A percentile compares a stretch with the other conserved stretches of the same genome.
Conservation (phyloP, 2,113 vertebrate species). For the Otocyon megalotis region DNA sequence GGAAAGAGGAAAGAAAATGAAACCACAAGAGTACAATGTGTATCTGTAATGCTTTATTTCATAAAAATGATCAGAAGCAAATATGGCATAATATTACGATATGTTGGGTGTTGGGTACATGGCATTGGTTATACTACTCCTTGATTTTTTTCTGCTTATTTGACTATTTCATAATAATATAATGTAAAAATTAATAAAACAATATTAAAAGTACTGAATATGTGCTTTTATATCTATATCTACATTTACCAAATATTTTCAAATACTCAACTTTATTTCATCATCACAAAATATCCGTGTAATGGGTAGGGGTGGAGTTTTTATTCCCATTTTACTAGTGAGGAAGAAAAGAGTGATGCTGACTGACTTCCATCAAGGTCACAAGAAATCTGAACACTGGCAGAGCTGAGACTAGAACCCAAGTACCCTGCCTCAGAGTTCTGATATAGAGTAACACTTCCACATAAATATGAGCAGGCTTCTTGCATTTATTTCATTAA, state of each 20-base stretch:
- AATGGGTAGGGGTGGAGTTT: not conserved
- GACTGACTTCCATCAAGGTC: not conserved
- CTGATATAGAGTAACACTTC: not conserved
- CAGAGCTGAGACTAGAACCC: not conserved
- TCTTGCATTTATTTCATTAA: constrained; percentile 16
- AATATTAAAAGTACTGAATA: not conserved
- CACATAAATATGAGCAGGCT: not conserved
- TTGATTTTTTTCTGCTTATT: not conserved
- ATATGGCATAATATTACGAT: not conserved
- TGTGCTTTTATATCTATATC: not conserved
- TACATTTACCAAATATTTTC: not conserved
- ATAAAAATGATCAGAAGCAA: not conserved
- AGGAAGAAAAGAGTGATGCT: not conserved
- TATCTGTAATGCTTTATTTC: not conserved
- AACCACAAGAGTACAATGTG: not conserved
- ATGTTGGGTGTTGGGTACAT: not conserved
- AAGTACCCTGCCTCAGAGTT: not conserved
- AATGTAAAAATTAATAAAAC: not conserved
- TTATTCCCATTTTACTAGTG: not conserved
- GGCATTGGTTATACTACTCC: not conserved
- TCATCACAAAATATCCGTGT: not conserved
- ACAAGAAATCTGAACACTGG: not conserved
- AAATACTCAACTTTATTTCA: not conserved
- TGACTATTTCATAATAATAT: not conserved
- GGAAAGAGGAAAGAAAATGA: not conserved